Percentiles rank a stretch among this genome's conserved stretches.
Evolutionary conservation across 2,888 invertebrate species (phyloP).

Genomic region (Eueremaeus valkanovi): DNA sequence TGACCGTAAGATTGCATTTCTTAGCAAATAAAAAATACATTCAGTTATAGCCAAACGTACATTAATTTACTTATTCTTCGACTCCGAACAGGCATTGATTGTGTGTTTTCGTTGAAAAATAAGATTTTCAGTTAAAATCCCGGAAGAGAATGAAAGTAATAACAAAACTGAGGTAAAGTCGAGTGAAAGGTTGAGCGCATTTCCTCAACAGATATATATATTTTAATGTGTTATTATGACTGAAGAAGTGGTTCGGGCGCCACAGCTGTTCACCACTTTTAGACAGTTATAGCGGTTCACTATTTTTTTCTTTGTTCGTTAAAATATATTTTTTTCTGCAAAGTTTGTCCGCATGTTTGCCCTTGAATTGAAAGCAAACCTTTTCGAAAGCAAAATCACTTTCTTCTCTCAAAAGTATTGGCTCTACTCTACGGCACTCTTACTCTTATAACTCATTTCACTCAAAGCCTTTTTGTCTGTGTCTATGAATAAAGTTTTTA

Average conservation of each 20-base stretch:
- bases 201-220: conserved; percentile 22
- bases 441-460: conserved; percentile 21
- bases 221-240: conserved; percentile 25
- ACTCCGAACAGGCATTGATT: too few relatives aligned
- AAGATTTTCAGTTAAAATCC: not conserved
- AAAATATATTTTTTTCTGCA: not conserved
- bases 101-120: too few relatives aligned
- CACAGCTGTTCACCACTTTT: conserved; percentile 3
- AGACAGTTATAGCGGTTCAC: conserved; percentile 34
- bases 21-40: conserved; percentile 14
- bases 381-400: conserved; percentile 15
- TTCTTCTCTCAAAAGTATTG: not conserved
- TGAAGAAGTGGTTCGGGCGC: not conserved
- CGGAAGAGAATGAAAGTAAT: conserved; percentile 25
- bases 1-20: not conserved
- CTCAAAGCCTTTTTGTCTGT: not conserved
- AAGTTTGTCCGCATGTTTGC: conserved; percentile 16
- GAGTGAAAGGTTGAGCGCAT: conserved; percentile 9
- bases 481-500: conserved; percentile 23
- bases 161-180: not conserved
- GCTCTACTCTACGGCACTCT: not conserved
- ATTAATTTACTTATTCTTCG: not conserved
- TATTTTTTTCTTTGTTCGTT: conserved; percentile 26
- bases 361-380: conserved; percentile 10
- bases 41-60: not conserved